These are phyloP conservation scores for Protodeltote pygarga DNA, from an alignment of 2,888 invertebrate genomes.

Conservation along the genomic window DNA sequence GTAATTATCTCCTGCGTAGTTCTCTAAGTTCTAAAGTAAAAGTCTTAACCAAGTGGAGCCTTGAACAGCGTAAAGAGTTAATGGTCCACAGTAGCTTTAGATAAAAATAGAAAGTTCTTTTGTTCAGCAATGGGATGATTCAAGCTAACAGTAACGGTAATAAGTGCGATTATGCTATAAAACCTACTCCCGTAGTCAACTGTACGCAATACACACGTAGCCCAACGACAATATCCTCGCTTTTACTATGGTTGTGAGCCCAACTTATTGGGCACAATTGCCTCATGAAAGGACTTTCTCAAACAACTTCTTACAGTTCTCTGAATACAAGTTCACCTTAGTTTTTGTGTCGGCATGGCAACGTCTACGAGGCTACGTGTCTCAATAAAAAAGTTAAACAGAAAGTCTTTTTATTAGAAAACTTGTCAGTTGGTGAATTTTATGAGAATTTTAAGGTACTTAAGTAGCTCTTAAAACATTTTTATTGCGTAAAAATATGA, in stretches of 20 bases:
- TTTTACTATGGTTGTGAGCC: conserved; percentile 11
- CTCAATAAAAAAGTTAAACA: conserved; percentile 31
- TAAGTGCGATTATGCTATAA: too few relatives aligned
- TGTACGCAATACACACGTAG: too few relatives aligned
- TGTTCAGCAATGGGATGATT: too few relatives aligned
- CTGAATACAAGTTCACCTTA: conserved; percentile 28
- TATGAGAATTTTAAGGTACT: neutral
- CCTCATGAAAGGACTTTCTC: conserved; percentile 5
- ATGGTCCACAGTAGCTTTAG: too few relatives aligned
- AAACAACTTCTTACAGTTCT: conserved; percentile 24
- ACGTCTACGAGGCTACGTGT: conserved; percentile 11
- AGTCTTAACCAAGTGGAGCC: too few relatives aligned
- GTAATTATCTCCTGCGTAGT: too few relatives aligned
- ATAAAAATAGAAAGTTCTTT: too few relatives aligned
- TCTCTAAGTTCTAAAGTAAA: too few relatives aligned
- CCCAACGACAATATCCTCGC: too few relatives aligned
- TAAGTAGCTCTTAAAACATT: neutral
- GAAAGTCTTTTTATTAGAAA: conserved; percentile 27
- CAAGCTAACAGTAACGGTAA: too few relatives aligned
- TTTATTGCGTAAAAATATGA: neutral
- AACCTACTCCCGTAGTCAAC: too few relatives aligned
- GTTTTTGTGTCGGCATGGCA: conserved; percentile 26
- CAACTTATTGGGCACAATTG: conserved; percentile 2
- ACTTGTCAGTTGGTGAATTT: conserved; percentile 15
- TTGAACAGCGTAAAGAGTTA: too few relatives aligned